Conservation (phyloP, 2,888 invertebrate species). For the Plagiodera versicolora region DNA sequence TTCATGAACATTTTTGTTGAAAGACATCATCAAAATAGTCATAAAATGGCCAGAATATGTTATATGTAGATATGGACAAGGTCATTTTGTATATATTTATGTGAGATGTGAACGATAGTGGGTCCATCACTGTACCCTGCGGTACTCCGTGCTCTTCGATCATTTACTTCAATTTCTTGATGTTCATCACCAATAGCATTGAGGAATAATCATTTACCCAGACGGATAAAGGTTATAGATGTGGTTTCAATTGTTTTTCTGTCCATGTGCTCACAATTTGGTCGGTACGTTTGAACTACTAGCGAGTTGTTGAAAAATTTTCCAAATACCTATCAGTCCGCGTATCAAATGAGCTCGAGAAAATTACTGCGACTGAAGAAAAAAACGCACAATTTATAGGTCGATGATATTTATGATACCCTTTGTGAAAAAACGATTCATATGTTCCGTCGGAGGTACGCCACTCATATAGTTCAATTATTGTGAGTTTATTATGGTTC, state of each 20-base stretch:
- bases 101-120: no score
- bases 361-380: conserved; percentile 51
- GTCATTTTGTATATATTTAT: no score
- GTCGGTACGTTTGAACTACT: conserved; percentile 47
- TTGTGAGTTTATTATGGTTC: conserved; percentile 33
- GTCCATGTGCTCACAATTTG: background rate
- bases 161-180: no score
- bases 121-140: no score
- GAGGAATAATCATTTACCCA: no score
- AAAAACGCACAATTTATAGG: conserved; percentile 51
- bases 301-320: conserved; percentile 50
- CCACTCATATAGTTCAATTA: conserved; percentile 38
- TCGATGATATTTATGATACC: conserved; percentile 51
- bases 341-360: conserved; percentile 44
- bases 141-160: no score
- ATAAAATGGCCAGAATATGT: no score
- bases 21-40: no score
- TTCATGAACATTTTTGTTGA: no score
- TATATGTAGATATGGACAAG: no score
- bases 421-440: conserved; percentile 28
- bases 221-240: no score
- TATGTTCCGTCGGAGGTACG: conserved; percentile 31
- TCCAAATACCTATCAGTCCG: conserved; percentile 47
- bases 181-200: no score
- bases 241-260: background rate